Conservation (phyloP, 2,888 invertebrate genomes). For the Volucella inflata region DNA sequence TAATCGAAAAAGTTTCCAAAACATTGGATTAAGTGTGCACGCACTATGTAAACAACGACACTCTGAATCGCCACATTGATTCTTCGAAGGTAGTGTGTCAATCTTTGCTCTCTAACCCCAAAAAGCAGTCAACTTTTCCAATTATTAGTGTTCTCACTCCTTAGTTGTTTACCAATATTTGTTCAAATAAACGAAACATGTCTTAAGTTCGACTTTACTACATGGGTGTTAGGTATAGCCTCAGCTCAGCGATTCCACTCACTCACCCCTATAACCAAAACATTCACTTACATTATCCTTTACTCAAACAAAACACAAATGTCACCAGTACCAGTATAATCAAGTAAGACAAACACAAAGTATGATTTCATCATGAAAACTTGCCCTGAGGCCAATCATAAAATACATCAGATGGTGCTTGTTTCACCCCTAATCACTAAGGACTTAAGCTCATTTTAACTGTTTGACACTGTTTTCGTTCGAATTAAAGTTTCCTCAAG, state of each 20-base stretch:
- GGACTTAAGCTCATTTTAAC: constrained; percentile 53
- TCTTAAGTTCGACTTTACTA: constrained; percentile 41
- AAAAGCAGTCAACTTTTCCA: constrained; percentile 62
- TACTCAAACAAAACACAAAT: constrained; percentile 48
- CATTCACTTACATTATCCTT: constrained; percentile 66
- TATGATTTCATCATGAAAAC: constrained; percentile 55
- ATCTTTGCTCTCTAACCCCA: constrained; percentile 38
- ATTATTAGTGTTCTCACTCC: constrained; percentile 56
- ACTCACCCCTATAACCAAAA: not conserved
- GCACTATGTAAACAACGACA: not conserved
- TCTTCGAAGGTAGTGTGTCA: constrained; percentile 33
- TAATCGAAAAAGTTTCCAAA: too few relatives aligned
- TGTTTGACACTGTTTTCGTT: constrained; percentile 28
- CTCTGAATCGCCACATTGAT: constrained; percentile 7
- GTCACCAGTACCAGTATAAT: constrained; percentile 43
- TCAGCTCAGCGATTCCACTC: constrained; percentile 27
- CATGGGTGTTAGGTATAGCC: constrained; percentile 27
- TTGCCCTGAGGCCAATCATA: constrained; percentile 39
- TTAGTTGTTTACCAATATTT: constrained; percentile 34
- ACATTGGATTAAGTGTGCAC: not conserved
- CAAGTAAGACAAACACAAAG: constrained; percentile 67
- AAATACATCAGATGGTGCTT: constrained; percentile 36
- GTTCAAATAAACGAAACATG: constrained; percentile 43
- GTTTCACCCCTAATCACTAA: constrained; percentile 22
- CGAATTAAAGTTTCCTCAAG: constrained; percentile 47